A percentile compares a stretch with the other conserved stretches of the same genome.
phyloP scores from a whole-genome alignment of 2,113 vertebrate genomes.

The Gavialis gangeticus region DNA sequence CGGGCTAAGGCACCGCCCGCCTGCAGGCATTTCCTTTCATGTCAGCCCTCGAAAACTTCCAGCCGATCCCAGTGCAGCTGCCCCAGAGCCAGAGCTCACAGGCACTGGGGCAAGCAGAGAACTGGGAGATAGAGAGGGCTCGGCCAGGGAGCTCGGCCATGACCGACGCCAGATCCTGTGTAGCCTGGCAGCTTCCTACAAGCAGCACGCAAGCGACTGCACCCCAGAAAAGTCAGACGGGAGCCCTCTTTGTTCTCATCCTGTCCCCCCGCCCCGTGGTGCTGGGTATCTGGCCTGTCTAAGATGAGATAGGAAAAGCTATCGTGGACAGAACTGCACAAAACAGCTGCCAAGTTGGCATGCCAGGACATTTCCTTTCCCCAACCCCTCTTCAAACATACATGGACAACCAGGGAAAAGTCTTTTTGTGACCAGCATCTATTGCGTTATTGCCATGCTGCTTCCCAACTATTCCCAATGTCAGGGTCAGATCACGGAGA shows the following conservation, averaged over 20 bases:
- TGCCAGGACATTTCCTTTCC: accelerated
- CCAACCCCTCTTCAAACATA: neutral
- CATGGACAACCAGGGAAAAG: neutral
- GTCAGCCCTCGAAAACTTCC: neutral
- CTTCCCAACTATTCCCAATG: no score
- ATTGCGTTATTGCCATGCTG: no score
- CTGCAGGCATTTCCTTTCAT: accelerated
- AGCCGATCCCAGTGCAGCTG: accelerated
- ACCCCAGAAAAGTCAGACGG: neutral
- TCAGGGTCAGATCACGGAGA: no score
- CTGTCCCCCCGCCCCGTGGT: neutral
- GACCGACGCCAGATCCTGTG: neutral
- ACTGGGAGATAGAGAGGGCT: no score
- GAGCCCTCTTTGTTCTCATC: neutral
- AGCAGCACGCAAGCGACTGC: neutral
- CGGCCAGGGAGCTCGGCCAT: neutral
- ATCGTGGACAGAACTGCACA: neutral
- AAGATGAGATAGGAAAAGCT: neutral
- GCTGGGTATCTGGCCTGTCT: neutral
- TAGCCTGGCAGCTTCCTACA: neutral
- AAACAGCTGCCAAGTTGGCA: neutral
- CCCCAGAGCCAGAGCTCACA: neutral
- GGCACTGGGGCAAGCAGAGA: neutral
- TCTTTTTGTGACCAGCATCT: no score
- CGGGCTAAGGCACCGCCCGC: neutral